These are phyloP conservation scores for Phania funesta DNA, from an alignment of 2,888 invertebrate species.

Conservation along the genomic window DNA sequence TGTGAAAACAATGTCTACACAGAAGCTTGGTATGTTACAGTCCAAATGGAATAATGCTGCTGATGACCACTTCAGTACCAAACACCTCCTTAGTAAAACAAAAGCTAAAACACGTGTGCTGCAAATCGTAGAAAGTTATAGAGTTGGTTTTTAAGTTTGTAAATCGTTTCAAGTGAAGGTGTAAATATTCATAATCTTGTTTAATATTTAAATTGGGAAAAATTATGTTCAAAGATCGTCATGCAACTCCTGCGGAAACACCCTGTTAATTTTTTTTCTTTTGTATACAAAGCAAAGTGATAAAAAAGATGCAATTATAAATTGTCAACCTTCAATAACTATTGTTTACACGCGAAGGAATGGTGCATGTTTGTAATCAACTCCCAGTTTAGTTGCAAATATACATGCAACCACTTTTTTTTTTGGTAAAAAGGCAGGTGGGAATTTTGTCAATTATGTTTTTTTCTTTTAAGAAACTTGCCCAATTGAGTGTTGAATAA, in stretches of 20 bases:
- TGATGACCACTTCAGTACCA: slow-evolving; percentile 45
- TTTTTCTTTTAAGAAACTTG: neutral
- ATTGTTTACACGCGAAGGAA: slow-evolving; percentile 34
- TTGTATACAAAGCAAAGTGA: slow-evolving; percentile 4
- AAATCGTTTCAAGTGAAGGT: slow-evolving; percentile 36
- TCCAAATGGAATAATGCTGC: slow-evolving; percentile 15
- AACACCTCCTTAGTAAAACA: neutral
- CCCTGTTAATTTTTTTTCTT: neutral
- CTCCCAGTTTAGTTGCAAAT: neutral
- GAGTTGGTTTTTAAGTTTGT: slow-evolving; percentile 3
- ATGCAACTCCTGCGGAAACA: neutral
- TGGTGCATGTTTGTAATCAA: slow-evolving; percentile 3
- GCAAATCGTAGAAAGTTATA: slow-evolving; percentile 29
- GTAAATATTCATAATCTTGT: slow-evolving; percentile 41
- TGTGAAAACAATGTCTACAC: slow-evolving; percentile 52
- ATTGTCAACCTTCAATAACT: slow-evolving; percentile 32
- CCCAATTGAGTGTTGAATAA: too few relatives aligned
- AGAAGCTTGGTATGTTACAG: slow-evolving; percentile 29
- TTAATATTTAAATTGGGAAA: neutral
- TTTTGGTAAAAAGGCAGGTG: neutral
- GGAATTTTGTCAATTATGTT: neutral
- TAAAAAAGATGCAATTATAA: slow-evolving; percentile 44
- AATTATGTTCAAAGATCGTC: neutral
- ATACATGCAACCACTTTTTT: neutral
- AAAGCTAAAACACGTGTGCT: slow-evolving; percentile 36